Conservation (phyloP, 2,888 invertebrate species). For the Acrocyrtus sp. region DNA sequence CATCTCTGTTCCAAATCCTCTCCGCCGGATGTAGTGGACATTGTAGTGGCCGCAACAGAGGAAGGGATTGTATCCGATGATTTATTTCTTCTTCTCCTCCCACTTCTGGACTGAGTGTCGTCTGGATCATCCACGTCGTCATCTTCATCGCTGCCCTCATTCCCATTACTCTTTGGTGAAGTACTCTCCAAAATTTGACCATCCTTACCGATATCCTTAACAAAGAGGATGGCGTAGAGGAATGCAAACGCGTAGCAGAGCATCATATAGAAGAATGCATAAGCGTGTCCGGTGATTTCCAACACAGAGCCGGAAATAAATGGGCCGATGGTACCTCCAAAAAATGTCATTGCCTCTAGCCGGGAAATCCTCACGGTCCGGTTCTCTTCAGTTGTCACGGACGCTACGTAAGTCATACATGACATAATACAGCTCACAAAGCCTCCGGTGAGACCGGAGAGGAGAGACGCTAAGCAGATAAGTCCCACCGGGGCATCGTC, state of each 20-base stretch:
- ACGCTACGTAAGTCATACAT: constrained; percentile 65
- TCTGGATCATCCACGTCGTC: background rate
- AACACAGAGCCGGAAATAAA: constrained; percentile 66
- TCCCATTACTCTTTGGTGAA: background rate
- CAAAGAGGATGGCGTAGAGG: constrained; percentile 65
- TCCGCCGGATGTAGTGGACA: constrained; percentile 25
- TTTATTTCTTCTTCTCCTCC: constrained; percentile 27
- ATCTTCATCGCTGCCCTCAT: constrained; percentile 23
- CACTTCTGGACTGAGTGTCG: background rate
- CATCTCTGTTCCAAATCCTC: constrained; percentile 33
- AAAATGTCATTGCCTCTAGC: constrained; percentile 67
- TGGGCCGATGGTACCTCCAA: constrained; percentile 67
- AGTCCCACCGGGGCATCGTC: constrained; percentile 64
- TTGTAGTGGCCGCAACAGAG: constrained; percentile 7
- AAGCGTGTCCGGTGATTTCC: constrained; percentile 65
- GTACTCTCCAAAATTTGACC: constrained; percentile 11
- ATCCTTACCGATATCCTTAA: constrained; percentile 61
- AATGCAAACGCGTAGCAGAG: constrained; percentile 64
- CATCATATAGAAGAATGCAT: constrained; percentile 66
- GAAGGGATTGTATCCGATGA: constrained; percentile 38
- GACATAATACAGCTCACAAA: constrained; percentile 67
- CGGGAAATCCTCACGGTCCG: constrained; percentile 67
- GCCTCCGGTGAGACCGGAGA: constrained; percentile 67
- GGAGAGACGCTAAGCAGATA: constrained; percentile 66
- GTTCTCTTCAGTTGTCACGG: constrained; percentile 64